These are phyloP conservation scores for Laterallus jamaicensis DNA, from an alignment of 2,113 vertebrate species.

Conservation along the genomic window DNA sequence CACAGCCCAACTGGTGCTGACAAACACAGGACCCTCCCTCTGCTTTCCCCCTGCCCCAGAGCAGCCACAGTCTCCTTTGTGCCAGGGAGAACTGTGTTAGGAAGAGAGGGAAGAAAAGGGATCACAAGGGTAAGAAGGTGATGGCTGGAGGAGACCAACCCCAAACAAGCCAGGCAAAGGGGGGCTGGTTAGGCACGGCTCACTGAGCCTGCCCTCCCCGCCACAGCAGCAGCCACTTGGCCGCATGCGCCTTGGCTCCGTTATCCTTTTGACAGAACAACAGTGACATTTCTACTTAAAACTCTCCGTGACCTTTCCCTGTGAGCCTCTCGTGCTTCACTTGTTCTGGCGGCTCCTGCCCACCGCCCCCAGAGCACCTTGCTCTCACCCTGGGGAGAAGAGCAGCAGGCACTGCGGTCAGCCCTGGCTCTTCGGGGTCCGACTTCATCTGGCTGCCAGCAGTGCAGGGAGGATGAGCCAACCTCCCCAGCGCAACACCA, in stretches of 20 bases:
- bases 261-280: slow-evolving; percentile 40
- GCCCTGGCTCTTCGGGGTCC: background rate
- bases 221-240: background rate
- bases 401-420: background rate
- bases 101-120: background rate
- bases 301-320: slow-evolving; percentile 54
- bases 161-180: background rate
- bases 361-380: background rate
- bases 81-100: background rate
- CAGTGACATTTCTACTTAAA: slow-evolving; percentile 61
- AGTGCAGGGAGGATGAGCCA: fast-evolving
- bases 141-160: background rate
- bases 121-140: background rate
- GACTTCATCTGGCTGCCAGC: background rate
- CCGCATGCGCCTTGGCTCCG: background rate
- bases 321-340: slow-evolving; percentile 29
- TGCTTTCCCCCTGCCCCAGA: background rate
- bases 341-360: slow-evolving; percentile 15
- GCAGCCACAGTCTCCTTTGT: background rate
- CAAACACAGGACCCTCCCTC: background rate
- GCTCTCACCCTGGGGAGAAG: background rate
- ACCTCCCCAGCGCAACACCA: fast-evolving
- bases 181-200: background rate
- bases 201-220: background rate
- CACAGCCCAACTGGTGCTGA: background rate